A percentile compares a stretch with the other conserved stretches of the same genome.
These are phyloP conservation scores for Astropecten irregularis DNA, from an alignment of 53 echinoderm and acorn worm species.

Conservation along the genomic window DNA sequence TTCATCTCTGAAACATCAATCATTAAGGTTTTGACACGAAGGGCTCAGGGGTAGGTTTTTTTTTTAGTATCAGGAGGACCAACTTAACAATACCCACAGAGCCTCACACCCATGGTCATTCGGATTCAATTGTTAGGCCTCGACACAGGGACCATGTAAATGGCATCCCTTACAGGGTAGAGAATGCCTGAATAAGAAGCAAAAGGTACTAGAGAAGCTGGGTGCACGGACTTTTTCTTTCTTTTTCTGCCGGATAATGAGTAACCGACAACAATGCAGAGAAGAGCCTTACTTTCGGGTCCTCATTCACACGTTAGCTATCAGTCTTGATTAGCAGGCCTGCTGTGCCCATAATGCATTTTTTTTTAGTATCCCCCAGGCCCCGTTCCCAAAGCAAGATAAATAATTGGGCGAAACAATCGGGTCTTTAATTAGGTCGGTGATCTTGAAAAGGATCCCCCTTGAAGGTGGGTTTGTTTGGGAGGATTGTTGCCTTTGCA, in stretches of 20 bases:
- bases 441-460: background rate
- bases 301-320: background rate
- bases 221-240: conserved; percentile 17
- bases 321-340: conserved; percentile 37
- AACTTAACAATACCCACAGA: background rate
- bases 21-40: conserved; percentile 11
- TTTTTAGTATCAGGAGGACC: background rate
- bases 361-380: background rate
- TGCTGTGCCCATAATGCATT: background rate
- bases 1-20: conserved; percentile 29
- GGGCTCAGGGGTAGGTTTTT: background rate
- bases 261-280: background rate
- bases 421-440: background rate
- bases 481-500: background rate
- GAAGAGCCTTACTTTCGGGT: no score
- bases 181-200: background rate
- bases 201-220: background rate
- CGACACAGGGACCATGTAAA: conserved; percentile 16
- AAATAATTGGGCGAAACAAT: background rate
- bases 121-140: background rate
- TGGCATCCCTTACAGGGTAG: conserved; percentile 8
- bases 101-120: conserved; percentile 1
- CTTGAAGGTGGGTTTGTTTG: background rate
- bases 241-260: conserved; percentile 32
- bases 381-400: background rate